phyloP scores from a whole-genome alignment of 2,888 invertebrate species.

The Eupithecia exiguata region DNA sequence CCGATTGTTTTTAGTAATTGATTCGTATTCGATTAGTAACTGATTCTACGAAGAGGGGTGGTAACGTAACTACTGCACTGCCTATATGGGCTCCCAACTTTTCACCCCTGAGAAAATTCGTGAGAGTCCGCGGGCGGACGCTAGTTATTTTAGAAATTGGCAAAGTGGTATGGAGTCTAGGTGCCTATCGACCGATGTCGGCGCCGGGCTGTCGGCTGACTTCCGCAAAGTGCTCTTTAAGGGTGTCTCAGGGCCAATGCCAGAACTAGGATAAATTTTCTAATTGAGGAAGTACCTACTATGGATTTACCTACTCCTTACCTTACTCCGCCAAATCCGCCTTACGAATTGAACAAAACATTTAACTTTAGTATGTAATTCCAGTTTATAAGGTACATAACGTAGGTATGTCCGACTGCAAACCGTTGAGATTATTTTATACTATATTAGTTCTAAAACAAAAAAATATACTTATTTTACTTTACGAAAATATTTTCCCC shows the following conservation, averaged over 20 bases:
- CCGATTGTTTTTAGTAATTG: too few relatives aligned
- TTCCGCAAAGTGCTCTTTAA: conserved; percentile 16
- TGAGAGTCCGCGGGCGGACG: background rate
- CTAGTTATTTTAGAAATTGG: conserved; percentile 21
- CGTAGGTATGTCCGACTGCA: too few relatives aligned
- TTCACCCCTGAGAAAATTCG: background rate
- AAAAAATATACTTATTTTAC: too few relatives aligned
- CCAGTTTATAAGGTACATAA: too few relatives aligned
- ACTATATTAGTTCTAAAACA: too few relatives aligned
- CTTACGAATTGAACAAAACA: background rate
- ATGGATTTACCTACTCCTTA: background rate
- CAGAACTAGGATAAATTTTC: background rate
- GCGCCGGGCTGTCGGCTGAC: conserved; percentile 33
- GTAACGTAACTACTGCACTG: too few relatives aligned
- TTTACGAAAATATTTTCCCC: too few relatives aligned
- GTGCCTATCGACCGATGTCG: conserved; percentile 31
- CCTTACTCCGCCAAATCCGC: background rate
- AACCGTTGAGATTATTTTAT: too few relatives aligned
- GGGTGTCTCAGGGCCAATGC: conserved; percentile 22
- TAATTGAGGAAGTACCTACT: background rate
- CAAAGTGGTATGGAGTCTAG: conserved; percentile 18
- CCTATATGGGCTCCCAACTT: background rate
- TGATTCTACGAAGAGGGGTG: too few relatives aligned
- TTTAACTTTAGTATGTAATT: background rate
- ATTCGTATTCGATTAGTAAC: too few relatives aligned